phyloP scores from a whole-genome alignment of 2,113 vertebrate genomes.

The Xiphorhynchus elegans region DNA sequence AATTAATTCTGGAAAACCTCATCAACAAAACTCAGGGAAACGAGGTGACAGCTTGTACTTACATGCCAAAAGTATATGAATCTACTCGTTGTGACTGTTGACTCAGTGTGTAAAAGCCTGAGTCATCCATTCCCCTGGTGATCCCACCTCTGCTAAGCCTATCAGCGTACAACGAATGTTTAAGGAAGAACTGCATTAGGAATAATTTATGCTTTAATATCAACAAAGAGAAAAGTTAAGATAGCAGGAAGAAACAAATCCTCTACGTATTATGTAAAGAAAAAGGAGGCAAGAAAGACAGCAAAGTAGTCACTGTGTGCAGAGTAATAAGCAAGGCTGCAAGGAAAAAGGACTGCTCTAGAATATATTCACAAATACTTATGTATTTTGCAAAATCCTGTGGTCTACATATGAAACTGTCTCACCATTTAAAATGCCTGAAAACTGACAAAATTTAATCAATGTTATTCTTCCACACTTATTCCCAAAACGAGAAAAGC shows the following conservation, averaged over 20 bases:
- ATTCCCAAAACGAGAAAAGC: not conserved
- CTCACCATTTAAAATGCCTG: not conserved
- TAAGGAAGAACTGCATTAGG: conserved; percentile 3
- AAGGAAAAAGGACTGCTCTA: not conserved
- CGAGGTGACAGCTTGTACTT: not conserved
- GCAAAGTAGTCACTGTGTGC: not conserved
- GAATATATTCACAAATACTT: not conserved
- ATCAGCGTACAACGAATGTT: not conserved
- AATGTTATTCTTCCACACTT: not conserved
- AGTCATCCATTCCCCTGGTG: conserved; percentile 45
- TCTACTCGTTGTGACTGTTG: conserved; percentile 53
- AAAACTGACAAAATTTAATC: not conserved
- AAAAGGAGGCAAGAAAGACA: not conserved
- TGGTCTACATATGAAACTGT: not conserved
- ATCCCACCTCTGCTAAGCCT: conserved; percentile 2
- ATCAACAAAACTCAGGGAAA: not conserved
- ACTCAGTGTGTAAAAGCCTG: conserved; percentile 45
- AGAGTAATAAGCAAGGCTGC: not conserved
- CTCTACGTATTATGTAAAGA: not conserved
- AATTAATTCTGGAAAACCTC: conserved; percentile 3
- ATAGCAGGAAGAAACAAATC: not conserved
- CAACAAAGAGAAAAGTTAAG: not conserved
- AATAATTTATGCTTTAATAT: not conserved
- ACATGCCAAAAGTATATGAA: conserved; percentile 8
- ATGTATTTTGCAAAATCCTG: not conserved